Percentiles rank a stretch among this genome's conserved stretches.
phyloP scores from a whole-genome alignment of 2,888 invertebrate species.

The Entomobrya multifasciata region DNA sequence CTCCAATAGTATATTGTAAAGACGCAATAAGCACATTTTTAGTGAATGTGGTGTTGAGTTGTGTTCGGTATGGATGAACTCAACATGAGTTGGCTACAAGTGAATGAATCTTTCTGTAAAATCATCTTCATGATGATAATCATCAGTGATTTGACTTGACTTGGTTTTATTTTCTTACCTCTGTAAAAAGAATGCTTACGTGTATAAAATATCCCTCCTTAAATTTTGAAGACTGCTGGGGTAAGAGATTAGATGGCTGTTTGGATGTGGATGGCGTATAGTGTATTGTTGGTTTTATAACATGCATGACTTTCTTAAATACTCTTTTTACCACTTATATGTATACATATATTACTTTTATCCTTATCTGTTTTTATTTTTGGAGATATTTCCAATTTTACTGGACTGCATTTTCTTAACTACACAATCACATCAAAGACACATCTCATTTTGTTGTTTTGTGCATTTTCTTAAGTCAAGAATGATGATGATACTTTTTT shows the following conservation, averaged over 20 bases:
- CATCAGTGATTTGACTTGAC: conserved; percentile 48
- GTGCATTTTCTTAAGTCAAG: conserved; percentile 48
- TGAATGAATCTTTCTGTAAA: conserved; percentile 34
- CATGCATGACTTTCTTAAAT: no score
- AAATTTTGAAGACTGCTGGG: neutral
- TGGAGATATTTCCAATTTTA: neutral
- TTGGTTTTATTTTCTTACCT: conserved; percentile 40
- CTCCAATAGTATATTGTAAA: neutral
- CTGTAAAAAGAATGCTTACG: conserved; percentile 51
- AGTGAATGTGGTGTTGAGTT: conserved; percentile 3
- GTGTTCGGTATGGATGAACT: neutral
- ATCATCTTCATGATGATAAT: conserved; percentile 22
- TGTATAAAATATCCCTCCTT: neutral
- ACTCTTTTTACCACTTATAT: no score
- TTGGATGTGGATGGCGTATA: neutral
- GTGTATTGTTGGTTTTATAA: conserved; percentile 17
- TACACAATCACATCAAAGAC: conserved; percentile 40
- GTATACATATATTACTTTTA: no score
- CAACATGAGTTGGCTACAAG: neutral
- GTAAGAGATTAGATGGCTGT: neutral
- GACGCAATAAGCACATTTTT: neutral
- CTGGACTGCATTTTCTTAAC: conserved; percentile 33
- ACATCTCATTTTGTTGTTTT: conserved; percentile 53
- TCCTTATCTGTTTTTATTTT: neutral
- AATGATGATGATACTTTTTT: conserved; percentile 46